These are phyloP conservation scores for Osmoderma eremita DNA, from an alignment of 2,888 invertebrate genomes.

Conservation along the genomic window DNA sequence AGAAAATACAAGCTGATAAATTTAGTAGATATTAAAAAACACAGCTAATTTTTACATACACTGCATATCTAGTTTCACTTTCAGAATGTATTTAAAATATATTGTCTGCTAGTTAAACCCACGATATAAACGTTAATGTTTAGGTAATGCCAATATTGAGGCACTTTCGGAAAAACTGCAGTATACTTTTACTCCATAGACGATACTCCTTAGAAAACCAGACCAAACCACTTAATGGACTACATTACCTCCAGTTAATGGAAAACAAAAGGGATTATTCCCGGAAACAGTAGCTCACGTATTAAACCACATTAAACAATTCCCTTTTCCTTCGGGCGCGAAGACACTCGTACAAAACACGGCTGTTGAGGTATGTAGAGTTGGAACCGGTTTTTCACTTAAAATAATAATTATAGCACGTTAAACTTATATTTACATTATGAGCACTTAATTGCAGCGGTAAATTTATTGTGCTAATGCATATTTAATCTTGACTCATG, in stretches of 20 bases:
- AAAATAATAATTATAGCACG: constrained; percentile 19
- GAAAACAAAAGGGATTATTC: constrained; percentile 31
- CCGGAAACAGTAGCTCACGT: constrained; percentile 24
- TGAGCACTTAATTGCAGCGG: no score
- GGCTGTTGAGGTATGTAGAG: not conserved
- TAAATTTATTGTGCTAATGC: no score
- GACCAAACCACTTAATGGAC: constrained; percentile 27
- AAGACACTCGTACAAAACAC: not conserved
- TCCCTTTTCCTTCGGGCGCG: constrained; percentile 13
- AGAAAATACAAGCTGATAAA: no score
- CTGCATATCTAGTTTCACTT: no score
- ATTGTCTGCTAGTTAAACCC: no score
- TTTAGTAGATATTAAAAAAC: no score
- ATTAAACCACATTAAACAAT: constrained; percentile 36
- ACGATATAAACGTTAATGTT: constrained; percentile 3
- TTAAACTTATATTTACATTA: not conserved
- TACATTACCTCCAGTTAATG: constrained; percentile 23
- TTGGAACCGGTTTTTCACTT: not conserved
- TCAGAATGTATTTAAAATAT: no score
- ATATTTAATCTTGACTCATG: no score
- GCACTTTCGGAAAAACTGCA: constrained; percentile 3
- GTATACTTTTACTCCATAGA: not conserved
- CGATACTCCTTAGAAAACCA: constrained; percentile 5
- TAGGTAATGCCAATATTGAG: not conserved
- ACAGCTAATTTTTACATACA: no score